Base-by-base conservation (phyloP, 2,797 vertebrate genomes). In the Pseudomugil gertrudae region DNA sequence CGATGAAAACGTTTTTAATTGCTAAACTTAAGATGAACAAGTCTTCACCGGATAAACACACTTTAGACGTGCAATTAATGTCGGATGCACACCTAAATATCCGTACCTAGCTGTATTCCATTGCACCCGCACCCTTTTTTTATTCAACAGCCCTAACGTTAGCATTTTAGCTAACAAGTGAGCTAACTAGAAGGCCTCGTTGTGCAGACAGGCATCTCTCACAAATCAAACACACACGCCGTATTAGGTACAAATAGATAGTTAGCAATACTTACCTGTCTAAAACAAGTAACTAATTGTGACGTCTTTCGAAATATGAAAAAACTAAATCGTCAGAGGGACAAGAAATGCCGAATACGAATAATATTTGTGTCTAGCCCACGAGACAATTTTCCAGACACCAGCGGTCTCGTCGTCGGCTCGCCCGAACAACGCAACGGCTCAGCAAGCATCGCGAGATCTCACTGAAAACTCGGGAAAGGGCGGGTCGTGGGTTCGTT, bases 391-490 rank as follows among this genome's bases (percentile, higher is more conserved):
- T 87, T 87, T 90, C 86, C 89, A 92, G 86, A 93, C 90, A 80
- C 84, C 89, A 69, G 81, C 83, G 65, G 80, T 87, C 87, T 89
- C 88, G 88, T 88, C 87, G 88, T 89, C 89, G 84, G 82, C 84
- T 89, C 91, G 85, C 92, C 90, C 81, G 87, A 91, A 91, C 94
- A 92, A 93, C 93, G 88, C 87, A 88, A 90, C 88, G 81, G 85
- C 78, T 83, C 55, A 0, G 57, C 54, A 86, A 89, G 1, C 72
- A 85, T 87, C 88, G 88, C 88, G 88, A 91, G 85, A 90, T 58
- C 23, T 79, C 38, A 13, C 17, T 1, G 17, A 32, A 43, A 51
- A 27, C n/a, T 54, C 53, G 35, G 33, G 40, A 47, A 57, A 13
- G 38, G 29, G 48, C 21, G 38, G 45, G 1, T 38, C 70, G 59